Percentiles rank a stretch among this genome's conserved stretches.
Conservation (phyloP, 2,113 vertebrate genomes). For the Pyxicephalus adspersus region DNA sequence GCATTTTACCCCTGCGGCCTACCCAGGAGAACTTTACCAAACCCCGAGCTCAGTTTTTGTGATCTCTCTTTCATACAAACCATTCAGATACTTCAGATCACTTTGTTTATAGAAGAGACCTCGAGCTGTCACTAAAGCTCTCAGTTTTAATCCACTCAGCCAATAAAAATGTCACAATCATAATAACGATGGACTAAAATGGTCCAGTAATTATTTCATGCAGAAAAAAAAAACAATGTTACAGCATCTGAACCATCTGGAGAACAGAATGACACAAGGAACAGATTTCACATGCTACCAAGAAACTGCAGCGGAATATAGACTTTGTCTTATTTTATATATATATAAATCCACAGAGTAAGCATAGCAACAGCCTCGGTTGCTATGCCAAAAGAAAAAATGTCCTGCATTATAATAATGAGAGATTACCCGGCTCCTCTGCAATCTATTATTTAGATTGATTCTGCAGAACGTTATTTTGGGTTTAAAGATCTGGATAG, state of each 20-base stretch:
- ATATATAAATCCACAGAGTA: constrained; percentile 8
- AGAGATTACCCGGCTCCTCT: constrained; percentile 13
- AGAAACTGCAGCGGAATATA: neutral
- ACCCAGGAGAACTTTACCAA: too few relatives aligned
- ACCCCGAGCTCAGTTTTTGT: too few relatives aligned
- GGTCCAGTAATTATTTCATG: neutral
- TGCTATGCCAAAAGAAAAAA: constrained; percentile 38
- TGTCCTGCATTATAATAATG: constrained; percentile 29
- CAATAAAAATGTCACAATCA: too few relatives aligned
- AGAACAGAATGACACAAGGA: neutral
- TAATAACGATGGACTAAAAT: too few relatives aligned
- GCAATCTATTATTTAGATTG: constrained; percentile 26
- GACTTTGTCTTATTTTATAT: constrained; percentile 9
- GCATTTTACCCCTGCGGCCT: too few relatives aligned
- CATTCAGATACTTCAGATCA: too few relatives aligned
- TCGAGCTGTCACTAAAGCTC: too few relatives aligned
- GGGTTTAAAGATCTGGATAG: neutral
- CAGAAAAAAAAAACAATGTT: neutral
- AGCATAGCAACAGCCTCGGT: constrained; percentile 44
- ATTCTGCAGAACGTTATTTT: constrained; percentile 13
- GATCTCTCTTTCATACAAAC: too few relatives aligned
- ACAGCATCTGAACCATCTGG: neutral
- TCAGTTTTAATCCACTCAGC: too few relatives aligned
- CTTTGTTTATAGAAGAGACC: too few relatives aligned
- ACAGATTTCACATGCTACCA: too few relatives aligned